These are phyloP conservation scores for Carassius gibelio DNA, from an alignment of 2,113 vertebrate genomes.

Conservation along the genomic window DNA sequence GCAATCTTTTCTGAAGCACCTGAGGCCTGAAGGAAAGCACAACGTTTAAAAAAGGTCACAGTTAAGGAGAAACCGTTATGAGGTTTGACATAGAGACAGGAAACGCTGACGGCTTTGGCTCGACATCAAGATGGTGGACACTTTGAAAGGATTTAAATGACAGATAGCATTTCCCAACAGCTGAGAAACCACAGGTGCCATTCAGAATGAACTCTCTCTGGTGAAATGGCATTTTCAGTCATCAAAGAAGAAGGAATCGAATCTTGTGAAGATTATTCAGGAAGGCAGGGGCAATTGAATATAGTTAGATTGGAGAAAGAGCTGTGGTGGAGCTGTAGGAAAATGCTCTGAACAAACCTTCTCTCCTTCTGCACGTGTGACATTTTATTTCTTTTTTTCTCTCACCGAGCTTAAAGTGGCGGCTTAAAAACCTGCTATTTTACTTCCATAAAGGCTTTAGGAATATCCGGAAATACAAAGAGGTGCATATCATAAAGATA, in stretches of 20 bases:
- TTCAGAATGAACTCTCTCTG: slow-evolving; percentile 13
- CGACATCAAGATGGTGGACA: background rate
- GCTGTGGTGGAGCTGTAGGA: background rate
- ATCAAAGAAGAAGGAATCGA: background rate
- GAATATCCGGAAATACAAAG: slow-evolving; percentile 5
- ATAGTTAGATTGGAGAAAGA: background rate
- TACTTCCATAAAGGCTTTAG: background rate
- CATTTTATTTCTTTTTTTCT: background rate
- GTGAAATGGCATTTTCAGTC: slow-evolving; percentile 33
- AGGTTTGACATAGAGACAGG: background rate
- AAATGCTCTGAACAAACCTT: slow-evolving; percentile 2
- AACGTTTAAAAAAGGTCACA: slow-evolving; percentile 25
- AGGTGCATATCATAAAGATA: background rate
- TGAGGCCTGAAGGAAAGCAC: slow-evolving; percentile 9
- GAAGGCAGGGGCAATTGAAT: background rate
- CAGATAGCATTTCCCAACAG: slow-evolving; percentile 1
- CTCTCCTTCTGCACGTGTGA: background rate
- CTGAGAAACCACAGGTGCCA: slow-evolving; percentile 5
- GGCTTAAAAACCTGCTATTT: slow-evolving; percentile 26
- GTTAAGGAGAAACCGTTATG: background rate
- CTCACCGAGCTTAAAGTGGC: background rate
- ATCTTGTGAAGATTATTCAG: slow-evolving; percentile 17
- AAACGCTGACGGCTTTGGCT: background rate
- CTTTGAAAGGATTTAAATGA: slow-evolving; percentile 35
- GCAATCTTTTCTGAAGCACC: slow-evolving; percentile 6